phyloP scores from a whole-genome alignment of 1,140 invertebrate genomes.

The Ctenoplectra terminalis region DNA sequence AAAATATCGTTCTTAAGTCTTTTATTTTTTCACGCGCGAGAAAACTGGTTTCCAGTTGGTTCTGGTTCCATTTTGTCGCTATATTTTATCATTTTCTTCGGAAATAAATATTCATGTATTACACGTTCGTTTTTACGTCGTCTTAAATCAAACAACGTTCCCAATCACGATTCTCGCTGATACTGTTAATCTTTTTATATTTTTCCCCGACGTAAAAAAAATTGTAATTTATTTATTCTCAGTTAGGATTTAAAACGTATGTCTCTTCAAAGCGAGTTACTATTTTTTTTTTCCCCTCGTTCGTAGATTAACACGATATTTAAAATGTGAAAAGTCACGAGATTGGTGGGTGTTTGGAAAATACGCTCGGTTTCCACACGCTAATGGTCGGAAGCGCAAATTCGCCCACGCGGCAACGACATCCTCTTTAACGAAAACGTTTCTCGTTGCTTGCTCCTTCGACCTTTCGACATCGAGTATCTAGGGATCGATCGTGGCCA shows the following conservation, averaged over 20 bases:
- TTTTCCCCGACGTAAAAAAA: neutral
- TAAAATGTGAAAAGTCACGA: constrained; percentile 1
- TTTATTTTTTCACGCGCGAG: neutral
- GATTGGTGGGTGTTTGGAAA: neutral
- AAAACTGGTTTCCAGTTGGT: neutral
- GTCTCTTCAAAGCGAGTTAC: too few species aligned
- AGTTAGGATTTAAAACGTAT: too few species aligned
- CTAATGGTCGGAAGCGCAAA: constrained; percentile 16
- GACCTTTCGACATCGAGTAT: constrained; percentile 41
- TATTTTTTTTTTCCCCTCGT: too few species aligned
- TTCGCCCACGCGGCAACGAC: constrained; percentile 10
- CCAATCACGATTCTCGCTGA: neutral
- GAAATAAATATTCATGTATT: neutral
- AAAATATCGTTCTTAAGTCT: neutral
- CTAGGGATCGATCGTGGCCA: neutral
- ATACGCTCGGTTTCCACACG: neutral
- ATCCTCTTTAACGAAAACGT: constrained; percentile 30
- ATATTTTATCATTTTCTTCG: neutral
- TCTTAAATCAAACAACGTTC: neutral
- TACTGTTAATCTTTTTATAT: too few species aligned
- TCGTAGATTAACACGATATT: neutral
- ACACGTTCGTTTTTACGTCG: neutral
- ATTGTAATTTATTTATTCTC: too few species aligned
- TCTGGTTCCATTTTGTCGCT: neutral
- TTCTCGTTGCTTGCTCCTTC: constrained; percentile 23